Conservation (phyloP, 2,888 invertebrate genomes). For the Helleia helle region DNA sequence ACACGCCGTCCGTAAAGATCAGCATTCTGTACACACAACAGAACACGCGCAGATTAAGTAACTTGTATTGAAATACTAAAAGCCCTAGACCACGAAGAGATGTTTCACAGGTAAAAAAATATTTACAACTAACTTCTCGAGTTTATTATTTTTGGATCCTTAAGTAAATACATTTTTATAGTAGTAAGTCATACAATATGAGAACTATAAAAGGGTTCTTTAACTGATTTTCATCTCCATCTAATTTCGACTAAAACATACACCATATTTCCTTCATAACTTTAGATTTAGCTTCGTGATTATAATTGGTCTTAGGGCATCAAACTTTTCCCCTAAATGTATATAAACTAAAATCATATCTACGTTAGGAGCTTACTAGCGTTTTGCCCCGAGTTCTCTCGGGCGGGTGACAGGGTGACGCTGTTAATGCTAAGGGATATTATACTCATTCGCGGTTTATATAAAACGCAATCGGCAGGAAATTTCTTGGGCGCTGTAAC, state of each 20-base stretch:
- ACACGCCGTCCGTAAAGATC: conserved; percentile 52
- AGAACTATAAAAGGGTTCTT: not conserved
- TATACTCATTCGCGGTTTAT: conserved; percentile 1
- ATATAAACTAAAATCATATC: conserved; percentile 64
- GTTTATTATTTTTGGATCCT: no score
- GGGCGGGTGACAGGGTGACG: conserved; percentile 73
- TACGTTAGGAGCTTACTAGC: conserved; percentile 71
- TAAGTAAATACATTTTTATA: no score
- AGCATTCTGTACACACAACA: conserved; percentile 14
- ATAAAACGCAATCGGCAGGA: not conserved
- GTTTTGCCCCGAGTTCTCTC: conserved; percentile 64
- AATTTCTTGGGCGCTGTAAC: not conserved
- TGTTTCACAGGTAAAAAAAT: no score
- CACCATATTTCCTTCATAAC: no score
- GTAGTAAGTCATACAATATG: no score
- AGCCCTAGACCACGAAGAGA: not conserved
- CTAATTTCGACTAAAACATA: no score
- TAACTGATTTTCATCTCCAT: not conserved
- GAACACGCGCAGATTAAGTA: not conserved
- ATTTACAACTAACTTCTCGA: no score
- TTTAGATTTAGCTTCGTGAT: no score
- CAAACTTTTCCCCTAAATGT: conserved; percentile 33
- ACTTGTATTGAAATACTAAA: not conserved
- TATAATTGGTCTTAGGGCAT: conserved; percentile 11
- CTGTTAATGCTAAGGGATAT: conserved; percentile 59